phyloP scores from a whole-genome alignment of 2,888 invertebrate genomes.

The Cantharis flavilabris region DNA sequence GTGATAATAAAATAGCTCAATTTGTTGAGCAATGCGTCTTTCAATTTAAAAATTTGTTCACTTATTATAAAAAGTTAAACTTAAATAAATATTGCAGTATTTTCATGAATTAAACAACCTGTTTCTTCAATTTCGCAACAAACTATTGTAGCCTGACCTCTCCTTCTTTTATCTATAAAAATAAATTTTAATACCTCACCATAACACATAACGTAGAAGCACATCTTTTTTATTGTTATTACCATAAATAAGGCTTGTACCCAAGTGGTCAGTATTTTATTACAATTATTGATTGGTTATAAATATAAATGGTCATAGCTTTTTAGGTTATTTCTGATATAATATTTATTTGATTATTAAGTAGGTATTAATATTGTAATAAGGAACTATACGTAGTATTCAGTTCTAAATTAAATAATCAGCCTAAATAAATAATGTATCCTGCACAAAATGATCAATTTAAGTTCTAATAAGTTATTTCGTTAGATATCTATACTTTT shows the following conservation, averaged over 20 bases:
- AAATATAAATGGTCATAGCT: neutral
- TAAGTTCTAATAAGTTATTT: too few species aligned
- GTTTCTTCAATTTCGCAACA: constrained; percentile 20
- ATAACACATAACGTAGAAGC: constrained; percentile 7
- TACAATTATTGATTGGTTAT: neutral
- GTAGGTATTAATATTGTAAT: neutral
- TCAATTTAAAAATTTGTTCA: constrained; percentile 37
- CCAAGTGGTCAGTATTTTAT: neutral
- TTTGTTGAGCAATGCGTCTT: constrained; percentile 46
- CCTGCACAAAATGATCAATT: too few species aligned
- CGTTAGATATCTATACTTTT: too few species aligned
- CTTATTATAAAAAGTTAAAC: constrained; percentile 16
- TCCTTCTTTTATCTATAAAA: neutral
- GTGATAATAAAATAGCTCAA: constrained; percentile 52
- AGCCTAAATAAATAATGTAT: too few species aligned
- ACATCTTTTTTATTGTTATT: constrained; percentile 6
- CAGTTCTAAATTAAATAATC: too few species aligned
- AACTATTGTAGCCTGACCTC: constrained; percentile 1
- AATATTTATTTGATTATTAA: neutral
- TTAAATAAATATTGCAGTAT: constrained; percentile 2
- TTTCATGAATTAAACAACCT: neutral
- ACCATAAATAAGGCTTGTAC: neutral
- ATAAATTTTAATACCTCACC: neutral
- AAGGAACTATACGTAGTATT: neutral
- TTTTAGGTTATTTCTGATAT: neutral